phyloP scores from a whole-genome alignment of 2,797 vertebrate genomes.

The Pithecia hirsuta region DNA sequence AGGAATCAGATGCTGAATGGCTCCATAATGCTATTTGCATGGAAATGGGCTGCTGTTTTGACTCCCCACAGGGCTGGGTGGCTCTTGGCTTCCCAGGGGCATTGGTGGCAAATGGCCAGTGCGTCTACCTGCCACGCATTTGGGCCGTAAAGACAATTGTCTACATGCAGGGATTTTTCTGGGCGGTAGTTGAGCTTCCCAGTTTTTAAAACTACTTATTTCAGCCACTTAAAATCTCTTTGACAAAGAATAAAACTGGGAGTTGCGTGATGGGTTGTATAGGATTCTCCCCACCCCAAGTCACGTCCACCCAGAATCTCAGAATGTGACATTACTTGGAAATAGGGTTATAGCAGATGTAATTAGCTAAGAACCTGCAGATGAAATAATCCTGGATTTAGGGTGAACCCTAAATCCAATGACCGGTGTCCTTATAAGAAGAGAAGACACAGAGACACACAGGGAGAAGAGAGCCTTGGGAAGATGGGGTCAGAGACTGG shows the following conservation, averaged over 20 bases:
- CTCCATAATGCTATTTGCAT: not conserved
- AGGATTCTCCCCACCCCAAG: too few relatives aligned
- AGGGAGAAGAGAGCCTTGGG: not conserved
- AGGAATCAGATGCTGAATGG: not conserved
- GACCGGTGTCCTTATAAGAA: not conserved
- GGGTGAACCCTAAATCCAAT: not conserved
- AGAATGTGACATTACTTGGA: not conserved
- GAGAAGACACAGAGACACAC: not conserved
- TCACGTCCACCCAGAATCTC: not conserved
- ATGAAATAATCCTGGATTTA: not conserved
- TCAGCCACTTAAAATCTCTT: not conserved
- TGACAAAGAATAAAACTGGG: fast-evolving
- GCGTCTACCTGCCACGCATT: not conserved
- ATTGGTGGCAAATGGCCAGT: not conserved
- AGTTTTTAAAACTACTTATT: too few relatives aligned
- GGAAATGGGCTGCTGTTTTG: not conserved
- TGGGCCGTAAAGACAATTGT: not conserved
- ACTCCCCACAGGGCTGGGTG: fast-evolving
- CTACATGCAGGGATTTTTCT: not conserved
- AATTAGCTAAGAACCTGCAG: too few relatives aligned
- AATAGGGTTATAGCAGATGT: not conserved
- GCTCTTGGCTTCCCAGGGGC: not conserved
- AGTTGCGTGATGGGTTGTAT: fast-evolving
- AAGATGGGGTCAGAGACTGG: fast-evolving
- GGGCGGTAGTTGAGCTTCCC: fast-evolving